These are phyloP conservation scores for Cordilura impudica DNA, from an alignment of 2,888 invertebrate genomes.

Conservation along the genomic window DNA sequence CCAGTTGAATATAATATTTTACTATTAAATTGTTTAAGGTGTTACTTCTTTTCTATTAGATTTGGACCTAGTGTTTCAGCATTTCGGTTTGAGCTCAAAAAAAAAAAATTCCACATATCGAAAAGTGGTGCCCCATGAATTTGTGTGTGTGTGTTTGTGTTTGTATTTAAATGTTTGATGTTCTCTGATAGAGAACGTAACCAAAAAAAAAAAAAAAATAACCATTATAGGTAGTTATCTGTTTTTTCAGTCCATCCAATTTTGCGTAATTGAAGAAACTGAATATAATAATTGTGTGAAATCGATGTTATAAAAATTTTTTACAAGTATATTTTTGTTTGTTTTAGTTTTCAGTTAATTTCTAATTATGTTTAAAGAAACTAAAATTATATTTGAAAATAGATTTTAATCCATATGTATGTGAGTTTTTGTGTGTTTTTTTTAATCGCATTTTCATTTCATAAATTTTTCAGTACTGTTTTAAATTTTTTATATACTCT, in stretches of 20 bases:
- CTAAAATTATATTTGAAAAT: neutral
- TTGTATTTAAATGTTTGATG: neutral
- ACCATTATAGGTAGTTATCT: neutral
- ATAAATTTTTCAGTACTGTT: constrained; percentile 60
- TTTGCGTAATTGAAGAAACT: constrained; percentile 23
- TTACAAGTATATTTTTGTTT: constrained; percentile 28
- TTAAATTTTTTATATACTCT: constrained; percentile 37
- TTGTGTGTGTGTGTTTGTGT: neutral
- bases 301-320: constrained; percentile 34
- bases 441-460: constrained; percentile 51
- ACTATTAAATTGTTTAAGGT: too few relatives aligned
- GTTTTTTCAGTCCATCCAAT: neutral
- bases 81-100: too few relatives aligned
- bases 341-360: constrained; percentile 47
- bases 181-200: too few relatives aligned
- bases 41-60: too few relatives aligned
- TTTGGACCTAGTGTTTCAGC: too few relatives aligned
- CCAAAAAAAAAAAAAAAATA: too few relatives aligned
- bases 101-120: too few relatives aligned
- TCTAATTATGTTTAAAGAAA: constrained; percentile 40
- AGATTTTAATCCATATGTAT: neutral
- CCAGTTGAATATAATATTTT: too few relatives aligned
- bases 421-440: neutral
- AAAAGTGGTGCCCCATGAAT: neutral
- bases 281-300: constrained; percentile 52